These are phyloP conservation scores for Machimus atricapillus DNA, from an alignment of 2,888 invertebrate genomes.

Conservation along the genomic window DNA sequence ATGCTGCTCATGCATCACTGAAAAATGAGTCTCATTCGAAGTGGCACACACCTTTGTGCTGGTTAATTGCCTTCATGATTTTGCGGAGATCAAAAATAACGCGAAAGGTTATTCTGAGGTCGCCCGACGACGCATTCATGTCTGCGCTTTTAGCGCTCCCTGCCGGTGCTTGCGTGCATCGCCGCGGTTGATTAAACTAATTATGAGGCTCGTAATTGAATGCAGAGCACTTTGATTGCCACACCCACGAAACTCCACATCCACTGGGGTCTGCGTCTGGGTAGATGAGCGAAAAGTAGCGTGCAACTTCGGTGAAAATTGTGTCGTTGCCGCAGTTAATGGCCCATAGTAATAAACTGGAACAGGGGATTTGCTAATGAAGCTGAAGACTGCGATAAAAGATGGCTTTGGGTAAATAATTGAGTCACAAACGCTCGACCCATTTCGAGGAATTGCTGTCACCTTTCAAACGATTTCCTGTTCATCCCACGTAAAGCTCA, in stretches of 20 bases:
- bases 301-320: not conserved
- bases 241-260: not conserved
- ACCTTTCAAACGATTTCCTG: not conserved
- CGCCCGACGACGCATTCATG: not conserved
- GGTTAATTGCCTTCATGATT: not conserved
- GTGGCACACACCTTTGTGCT: not conserved
- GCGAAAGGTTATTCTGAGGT: not conserved
- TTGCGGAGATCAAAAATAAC: not conserved
- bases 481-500: not conserved
- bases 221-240: not conserved
- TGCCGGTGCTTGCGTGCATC: not conserved
- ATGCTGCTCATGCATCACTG: not conserved
- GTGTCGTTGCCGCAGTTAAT: not conserved
- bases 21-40: not conserved
- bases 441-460: not conserved
- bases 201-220: not conserved
- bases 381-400: not conserved
- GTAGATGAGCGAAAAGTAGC: not conserved
- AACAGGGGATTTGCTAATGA: not conserved
- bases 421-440: not conserved
- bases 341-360: not conserved
- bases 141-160: not conserved
- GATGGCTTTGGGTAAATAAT: not conserved
- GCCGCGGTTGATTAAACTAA: not conserved
- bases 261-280: no score